phyloP scores from a whole-genome alignment of 2,113 vertebrate species.

The Prionailurus bengalensis region DNA sequence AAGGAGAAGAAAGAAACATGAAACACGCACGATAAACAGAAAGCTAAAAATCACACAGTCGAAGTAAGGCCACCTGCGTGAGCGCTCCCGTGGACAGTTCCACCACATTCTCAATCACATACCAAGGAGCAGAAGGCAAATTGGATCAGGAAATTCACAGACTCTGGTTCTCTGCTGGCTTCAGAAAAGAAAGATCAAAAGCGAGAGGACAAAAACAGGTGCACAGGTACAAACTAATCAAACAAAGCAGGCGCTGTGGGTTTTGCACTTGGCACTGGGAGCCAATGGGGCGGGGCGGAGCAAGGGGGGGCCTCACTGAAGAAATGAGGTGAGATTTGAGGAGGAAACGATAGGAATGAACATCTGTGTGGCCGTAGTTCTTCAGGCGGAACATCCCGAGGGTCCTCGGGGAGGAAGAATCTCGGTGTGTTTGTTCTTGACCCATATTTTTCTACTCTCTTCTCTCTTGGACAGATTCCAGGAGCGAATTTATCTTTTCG shows the following conservation, averaged over 20 bases:
- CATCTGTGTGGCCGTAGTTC: neutral
- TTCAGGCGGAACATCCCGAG: neutral
- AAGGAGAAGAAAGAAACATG: neutral
- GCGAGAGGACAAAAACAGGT: neutral
- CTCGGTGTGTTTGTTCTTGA: neutral
- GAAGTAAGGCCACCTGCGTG: neutral
- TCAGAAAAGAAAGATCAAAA: neutral
- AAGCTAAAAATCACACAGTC: neutral
- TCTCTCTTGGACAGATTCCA: neutral
- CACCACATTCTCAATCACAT: neutral
- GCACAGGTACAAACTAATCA: neutral
- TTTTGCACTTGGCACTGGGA: neutral
- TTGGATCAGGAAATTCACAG: neutral
- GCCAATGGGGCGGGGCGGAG: fast-evolving
- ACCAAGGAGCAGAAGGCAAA: neutral
- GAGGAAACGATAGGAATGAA: neutral
- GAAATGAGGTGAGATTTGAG: neutral
- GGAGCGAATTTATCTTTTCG: neutral
- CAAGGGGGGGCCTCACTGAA: neutral
- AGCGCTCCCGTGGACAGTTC: fast-evolving
- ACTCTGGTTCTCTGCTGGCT: neutral
- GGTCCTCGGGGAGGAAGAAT: neutral
- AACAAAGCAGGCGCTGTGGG: neutral
- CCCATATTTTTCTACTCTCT: neutral
- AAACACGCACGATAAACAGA: neutral